phyloP scores from a whole-genome alignment of 2,113 vertebrate species.

The Athene noctua region DNA sequence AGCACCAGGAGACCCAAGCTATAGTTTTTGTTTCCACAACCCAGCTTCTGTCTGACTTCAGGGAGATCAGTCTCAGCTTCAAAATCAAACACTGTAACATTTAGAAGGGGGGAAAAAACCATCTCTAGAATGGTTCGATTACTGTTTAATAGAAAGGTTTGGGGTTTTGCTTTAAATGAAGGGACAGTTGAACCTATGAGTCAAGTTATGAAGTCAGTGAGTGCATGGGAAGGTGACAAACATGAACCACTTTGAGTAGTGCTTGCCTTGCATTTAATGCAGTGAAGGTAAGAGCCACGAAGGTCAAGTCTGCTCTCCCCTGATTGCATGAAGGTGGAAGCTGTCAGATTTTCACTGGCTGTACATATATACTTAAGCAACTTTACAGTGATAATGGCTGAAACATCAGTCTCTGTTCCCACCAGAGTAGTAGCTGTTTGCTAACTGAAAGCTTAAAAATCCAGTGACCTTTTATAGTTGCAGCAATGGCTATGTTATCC shows the following conservation, averaged over 20 bases:
- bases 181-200: neutral
- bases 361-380: neutral
- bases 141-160: neutral
- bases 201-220: accelerated
- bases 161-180: neutral
- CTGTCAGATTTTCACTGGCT: neutral
- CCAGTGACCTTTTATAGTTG: neutral
- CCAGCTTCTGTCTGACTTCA: neutral
- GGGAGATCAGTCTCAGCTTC: neutral
- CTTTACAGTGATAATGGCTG: neutral
- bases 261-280: neutral
- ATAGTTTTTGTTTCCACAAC: neutral
- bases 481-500: neutral
- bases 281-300: neutral
- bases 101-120: neutral
- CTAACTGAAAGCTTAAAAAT: constrained; percentile 26
- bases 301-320: neutral
- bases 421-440: neutral
- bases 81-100: neutral
- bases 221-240: neutral
- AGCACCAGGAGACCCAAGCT: neutral
- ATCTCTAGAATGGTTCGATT: neutral
- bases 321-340: neutral
- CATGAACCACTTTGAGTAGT: neutral
- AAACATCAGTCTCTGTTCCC: neutral